Evolutionary conservation across 2,113 vertebrate species (phyloP).

Genomic region (Chlamydotis undulata): DNA sequence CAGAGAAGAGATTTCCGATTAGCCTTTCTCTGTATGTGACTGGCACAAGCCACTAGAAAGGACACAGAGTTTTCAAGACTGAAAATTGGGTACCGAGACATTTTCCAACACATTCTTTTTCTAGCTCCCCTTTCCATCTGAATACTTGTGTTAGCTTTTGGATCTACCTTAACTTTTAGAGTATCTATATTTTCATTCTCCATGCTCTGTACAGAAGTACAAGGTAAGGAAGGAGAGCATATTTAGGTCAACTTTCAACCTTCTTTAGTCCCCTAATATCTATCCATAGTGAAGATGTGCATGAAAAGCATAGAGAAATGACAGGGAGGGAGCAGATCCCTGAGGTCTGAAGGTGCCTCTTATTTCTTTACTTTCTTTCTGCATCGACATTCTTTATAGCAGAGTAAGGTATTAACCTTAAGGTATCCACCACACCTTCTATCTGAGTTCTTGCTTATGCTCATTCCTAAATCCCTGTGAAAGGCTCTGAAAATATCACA

Average conservation of each 20-base stretch:
- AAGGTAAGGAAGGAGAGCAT: neutral
- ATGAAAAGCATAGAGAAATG: neutral
- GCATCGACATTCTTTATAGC: neutral
- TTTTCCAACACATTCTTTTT: neutral
- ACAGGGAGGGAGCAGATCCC: neutral
- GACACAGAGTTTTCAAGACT: neutral
- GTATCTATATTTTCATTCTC: neutral
- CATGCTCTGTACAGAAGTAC: neutral
- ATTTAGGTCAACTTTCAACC: slow-evolving; percentile 31
- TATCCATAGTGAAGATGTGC: neutral
- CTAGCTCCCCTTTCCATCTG: neutral
- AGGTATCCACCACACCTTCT: neutral
- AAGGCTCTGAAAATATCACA: slow-evolving; percentile 29
- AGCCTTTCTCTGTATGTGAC: neutral
- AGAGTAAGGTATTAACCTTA: neutral
- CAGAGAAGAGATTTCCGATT: neutral
- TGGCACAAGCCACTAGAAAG: neutral
- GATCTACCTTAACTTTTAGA: neutral
- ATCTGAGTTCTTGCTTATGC: neutral
- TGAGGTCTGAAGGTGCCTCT: neutral
- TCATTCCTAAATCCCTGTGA: neutral
- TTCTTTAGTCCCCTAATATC: neutral
- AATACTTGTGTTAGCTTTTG: neutral
- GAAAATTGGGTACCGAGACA: neutral
- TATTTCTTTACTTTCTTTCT: neutral